phyloP scores from a whole-genome alignment of 2,113 vertebrate species.

The Synchiropus splendidus region DNA sequence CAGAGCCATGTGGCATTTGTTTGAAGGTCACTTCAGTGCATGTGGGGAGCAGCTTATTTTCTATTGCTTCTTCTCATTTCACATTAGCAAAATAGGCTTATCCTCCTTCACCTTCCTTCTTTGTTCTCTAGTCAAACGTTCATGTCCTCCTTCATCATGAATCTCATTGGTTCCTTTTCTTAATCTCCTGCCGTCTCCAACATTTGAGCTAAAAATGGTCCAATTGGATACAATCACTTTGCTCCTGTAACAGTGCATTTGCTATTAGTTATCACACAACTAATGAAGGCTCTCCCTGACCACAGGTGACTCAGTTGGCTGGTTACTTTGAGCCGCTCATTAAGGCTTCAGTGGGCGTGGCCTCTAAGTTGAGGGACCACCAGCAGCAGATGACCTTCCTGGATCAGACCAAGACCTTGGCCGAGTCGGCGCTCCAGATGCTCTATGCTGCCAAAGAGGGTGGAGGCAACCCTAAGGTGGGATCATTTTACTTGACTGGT shows the following conservation, averaged over 20 bases:
- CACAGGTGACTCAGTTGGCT: constrained; percentile 86
- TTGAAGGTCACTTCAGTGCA: too few species aligned
- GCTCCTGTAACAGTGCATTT: background rate
- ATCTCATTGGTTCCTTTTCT: too few species aligned
- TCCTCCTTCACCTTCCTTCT: background rate
- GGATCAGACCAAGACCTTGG: constrained; percentile 95
- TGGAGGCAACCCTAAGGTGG: constrained; percentile 94
- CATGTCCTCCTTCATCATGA: too few species aligned
- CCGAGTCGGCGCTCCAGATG: constrained; percentile 95
- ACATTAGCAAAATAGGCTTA: too few species aligned
- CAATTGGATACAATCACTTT: too few species aligned
- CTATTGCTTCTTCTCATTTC: background rate
- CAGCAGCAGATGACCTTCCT: constrained; percentile 97
- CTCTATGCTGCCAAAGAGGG: constrained; percentile 96
- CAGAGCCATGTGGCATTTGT: too few species aligned
- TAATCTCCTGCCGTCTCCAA: too few species aligned
- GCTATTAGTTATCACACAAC: background rate
- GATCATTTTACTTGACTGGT: background rate
- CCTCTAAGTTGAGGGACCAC: constrained; percentile 87
- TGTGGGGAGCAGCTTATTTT: background rate
- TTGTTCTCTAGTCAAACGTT: too few species aligned
- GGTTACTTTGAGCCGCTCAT: constrained; percentile 93
- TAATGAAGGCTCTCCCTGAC: background rate
- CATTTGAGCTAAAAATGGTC: too few species aligned
- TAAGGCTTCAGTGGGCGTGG: constrained; percentile 80